Evolutionary conservation across 2,797 vertebrate species (phyloP), one percentile per base, ranked within the genome.

Genomic region (Acrossocheilus wenchowensis): DNA sequence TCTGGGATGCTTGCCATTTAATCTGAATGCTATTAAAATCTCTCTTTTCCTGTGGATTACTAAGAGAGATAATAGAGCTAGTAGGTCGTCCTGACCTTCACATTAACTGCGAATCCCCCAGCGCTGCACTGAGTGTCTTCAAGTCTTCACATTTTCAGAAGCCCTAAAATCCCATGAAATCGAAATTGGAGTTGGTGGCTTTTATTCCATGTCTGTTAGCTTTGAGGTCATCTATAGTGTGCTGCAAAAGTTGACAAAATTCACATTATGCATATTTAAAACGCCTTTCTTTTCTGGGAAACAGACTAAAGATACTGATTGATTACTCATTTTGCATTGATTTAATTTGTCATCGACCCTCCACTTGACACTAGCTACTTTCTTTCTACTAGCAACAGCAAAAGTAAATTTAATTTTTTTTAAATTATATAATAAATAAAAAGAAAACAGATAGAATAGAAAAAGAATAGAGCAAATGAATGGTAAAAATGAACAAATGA

Each of bases 1-100:
- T 89, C 86, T 87, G 78, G 82, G 86, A 85, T 87, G 82, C 78
- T 87, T 64, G 54, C 54, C 84, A 87, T 84, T 86, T 52, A 85
- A 80, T 89, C 84, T 83, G 77, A 88, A 89, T 71, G 75, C 82
- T 74, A 85, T 84, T 75, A 81, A 89, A 85, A 87, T 80, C 88
- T 79, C 69, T 60, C 50, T 81, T 85, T 88, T 85, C 84, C 74
- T 39, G n/a, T 72, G 75, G 78, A 87, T 87, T 88, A 88, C 62
- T 77, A 66, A 79, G 17, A 62, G 34, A 83, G 50, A 82, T 82
- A 89, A 88, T 52, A 48, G 77, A 68, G 62, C 81, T 84, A 77
- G 48, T 30, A 75, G 78, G 81, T 77, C 54, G 43, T 41, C 23
- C 52, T 88, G 86, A 90, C 88, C 88, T 91, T 88, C 77, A 77